Conservation (phyloP, 2,888 invertebrate species). For the Archips crataeganus region DNA sequence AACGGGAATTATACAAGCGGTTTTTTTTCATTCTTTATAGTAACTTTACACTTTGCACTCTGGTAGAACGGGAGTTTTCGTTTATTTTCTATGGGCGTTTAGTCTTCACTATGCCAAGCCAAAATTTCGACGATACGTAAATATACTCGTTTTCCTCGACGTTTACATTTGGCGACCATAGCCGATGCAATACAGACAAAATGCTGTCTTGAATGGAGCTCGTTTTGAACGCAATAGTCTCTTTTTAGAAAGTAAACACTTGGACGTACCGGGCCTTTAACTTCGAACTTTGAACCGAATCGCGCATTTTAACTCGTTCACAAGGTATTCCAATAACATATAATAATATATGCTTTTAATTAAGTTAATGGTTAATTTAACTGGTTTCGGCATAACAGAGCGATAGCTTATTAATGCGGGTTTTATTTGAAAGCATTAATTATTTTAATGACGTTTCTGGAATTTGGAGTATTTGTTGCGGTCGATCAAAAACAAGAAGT, state of each 20-base stretch:
- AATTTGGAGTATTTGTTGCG: slow-evolving; percentile 14
- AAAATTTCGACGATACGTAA: too few relatives aligned
- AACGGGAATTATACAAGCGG: too few relatives aligned
- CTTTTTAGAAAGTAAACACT: too few relatives aligned
- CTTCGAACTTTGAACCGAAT: slow-evolving; percentile 24
- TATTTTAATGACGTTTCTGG: slow-evolving; percentile 29
- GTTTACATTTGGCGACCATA: neutral
- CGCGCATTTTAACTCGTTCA: neutral
- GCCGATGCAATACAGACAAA: too few relatives aligned
- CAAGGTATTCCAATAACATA: slow-evolving; percentile 14
- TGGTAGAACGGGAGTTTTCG: too few relatives aligned
- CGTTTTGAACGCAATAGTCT: too few relatives aligned
- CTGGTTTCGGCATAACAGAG: slow-evolving; percentile 34
- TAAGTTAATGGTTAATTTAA: slow-evolving; percentile 44
- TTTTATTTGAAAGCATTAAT: slow-evolving; percentile 35
- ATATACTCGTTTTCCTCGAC: too few relatives aligned
- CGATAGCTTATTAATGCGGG: slow-evolving; percentile 21
- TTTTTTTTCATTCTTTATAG: too few relatives aligned
- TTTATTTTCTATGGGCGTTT: too few relatives aligned
- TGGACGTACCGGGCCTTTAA: neutral
- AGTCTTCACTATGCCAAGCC: too few relatives aligned
- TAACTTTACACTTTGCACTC: too few relatives aligned
- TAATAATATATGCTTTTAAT: slow-evolving; percentile 44
- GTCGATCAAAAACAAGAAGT: neutral
- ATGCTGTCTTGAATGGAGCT: too few relatives aligned